Evolutionary conservation across 2,797 vertebrate genomes (phyloP).

Genomic region (Schizopygopsis malacanthus): DNA sequence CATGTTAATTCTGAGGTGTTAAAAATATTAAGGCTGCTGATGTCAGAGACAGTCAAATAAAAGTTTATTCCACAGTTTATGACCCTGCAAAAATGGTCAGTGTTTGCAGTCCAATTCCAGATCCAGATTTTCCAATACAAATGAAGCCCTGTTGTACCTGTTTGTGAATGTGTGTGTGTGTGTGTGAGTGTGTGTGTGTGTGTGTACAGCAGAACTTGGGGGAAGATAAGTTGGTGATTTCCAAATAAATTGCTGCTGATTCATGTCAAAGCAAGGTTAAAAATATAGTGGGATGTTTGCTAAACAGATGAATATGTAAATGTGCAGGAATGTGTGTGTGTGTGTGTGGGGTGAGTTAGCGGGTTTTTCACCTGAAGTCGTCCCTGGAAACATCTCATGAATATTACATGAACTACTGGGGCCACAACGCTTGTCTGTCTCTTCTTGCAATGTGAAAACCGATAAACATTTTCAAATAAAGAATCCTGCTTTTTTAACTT

Average conservation of each 20-base stretch:
- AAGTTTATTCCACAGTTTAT: not conserved
- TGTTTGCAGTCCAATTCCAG: not conserved
- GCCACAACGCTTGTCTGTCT: constrained; percentile 87
- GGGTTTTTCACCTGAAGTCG: constrained; percentile 77
- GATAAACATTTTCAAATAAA: constrained; percentile 84
- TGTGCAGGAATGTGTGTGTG: constrained; percentile 38
- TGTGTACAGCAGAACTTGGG: constrained; percentile 28
- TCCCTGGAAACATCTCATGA: constrained; percentile 79
- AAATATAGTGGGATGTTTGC: constrained; percentile 39
- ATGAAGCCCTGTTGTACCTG: constrained; percentile 34
- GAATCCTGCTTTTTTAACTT: constrained; percentile 80
- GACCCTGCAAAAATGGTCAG: not conserved
- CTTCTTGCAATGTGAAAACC: constrained; percentile 83
- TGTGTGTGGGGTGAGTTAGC: constrained; percentile 72
- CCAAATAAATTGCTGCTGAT: constrained; percentile 62
- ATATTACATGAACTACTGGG: constrained; percentile 78
- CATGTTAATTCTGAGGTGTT: not conserved
- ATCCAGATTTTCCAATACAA: not conserved
- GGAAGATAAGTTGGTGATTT: constrained; percentile 30
- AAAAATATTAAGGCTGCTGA: not conserved
- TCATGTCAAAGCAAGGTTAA: constrained; percentile 44
- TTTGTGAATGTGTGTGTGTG: constrained; percentile 51
- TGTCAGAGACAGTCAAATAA: not conserved
- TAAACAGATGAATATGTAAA: constrained; percentile 50
- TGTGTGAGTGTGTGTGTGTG: constrained; percentile 48